Percentiles rank a stretch among this genome's conserved stretches.
These are phyloP conservation scores for Dugesia japonica DNA, from an alignment of 2,888 invertebrate genomes.

Conservation along the genomic window DNA sequence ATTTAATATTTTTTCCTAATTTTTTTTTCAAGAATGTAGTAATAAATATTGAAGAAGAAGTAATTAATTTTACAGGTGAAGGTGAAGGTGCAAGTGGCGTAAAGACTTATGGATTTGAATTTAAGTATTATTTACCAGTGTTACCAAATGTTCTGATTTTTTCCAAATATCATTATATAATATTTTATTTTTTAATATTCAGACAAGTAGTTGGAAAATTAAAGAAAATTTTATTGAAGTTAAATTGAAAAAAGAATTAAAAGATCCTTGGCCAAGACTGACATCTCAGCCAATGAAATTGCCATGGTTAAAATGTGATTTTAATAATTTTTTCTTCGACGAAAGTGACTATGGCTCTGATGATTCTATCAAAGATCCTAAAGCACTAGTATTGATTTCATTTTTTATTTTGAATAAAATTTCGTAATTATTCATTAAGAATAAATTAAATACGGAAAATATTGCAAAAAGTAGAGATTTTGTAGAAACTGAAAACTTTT, in stretches of 20 bases:
- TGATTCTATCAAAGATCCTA: not conserved
- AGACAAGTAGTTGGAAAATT: slow-evolving; percentile 10
- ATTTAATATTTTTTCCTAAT: not conserved
- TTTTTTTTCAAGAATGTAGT: not conserved
- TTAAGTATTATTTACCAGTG: not conserved
- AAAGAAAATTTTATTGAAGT: slow-evolving; percentile 4
- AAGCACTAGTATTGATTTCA: too few species aligned
- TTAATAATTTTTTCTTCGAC: slow-evolving; percentile 9
- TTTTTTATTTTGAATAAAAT: too few species aligned
- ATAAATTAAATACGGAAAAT: too few species aligned
- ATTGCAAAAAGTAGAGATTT: too few species aligned
- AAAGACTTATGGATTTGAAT: slow-evolving; percentile 7
- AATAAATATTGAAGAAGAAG: not conserved
- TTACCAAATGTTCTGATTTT: not conserved
- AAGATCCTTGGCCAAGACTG: not conserved
- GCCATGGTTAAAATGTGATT: not conserved
- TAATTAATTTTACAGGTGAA: not conserved
- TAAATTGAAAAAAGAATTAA: not conserved
- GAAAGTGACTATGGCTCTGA: not conserved
- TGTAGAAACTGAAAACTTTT: too few species aligned
- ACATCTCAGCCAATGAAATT: not conserved
- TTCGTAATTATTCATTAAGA: too few species aligned
- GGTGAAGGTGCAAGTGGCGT: not conserved
- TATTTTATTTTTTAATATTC: too few species aligned
- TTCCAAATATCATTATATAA: too few species aligned